Evolutionary conservation across 1,140 invertebrate species (phyloP), one percentile per base, ranked within the genome.

Genomic region (Acromyrmex heyeri): DNA sequence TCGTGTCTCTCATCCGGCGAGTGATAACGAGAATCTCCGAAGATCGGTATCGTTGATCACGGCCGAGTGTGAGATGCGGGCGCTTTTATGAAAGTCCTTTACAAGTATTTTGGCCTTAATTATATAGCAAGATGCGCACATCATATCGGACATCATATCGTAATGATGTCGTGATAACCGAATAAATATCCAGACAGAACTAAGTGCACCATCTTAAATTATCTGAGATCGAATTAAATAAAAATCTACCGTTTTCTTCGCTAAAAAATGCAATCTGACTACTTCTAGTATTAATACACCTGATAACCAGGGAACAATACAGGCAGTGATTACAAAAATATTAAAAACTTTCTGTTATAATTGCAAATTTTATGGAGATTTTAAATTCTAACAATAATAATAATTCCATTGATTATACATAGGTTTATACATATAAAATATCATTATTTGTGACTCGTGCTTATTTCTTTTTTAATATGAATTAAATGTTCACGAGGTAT

Each of bases 1-100:
- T 59, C 85, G 18, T 64, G 72, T 30, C 76, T 78, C 73, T 85
- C 50, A 78, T 65, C 27, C 55, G 38, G 3, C 53, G 78, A 67
- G 44, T 14, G 24, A 7, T 81, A 81, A 81, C 78, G 65, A 82
- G 14, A 61, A 38, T 44, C 44, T n/a, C 34, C 34, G 62, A 82
- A 64, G 67, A 82, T 82, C 73, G 79, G 67, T 53, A 44, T 16
- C 55, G 18, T 6, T 18, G 21, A 5, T 38, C 21, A 14, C 21
- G 30, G n/a, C 10, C 38, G 18, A 4, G 57, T 27, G 18, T 61
- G 50, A 65, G 61, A 82, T 44, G 69, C 67, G 34, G 62, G 14
- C 48, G 48, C n/a, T 21, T 50, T 65, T 73, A 27, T 30, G 24
- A 38, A 59, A 73, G 27, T 61, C 18, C 44, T 75, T 83, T 73